Conservation (phyloP, 2,888 invertebrate genomes). For the Mythimna pallens region DNA sequence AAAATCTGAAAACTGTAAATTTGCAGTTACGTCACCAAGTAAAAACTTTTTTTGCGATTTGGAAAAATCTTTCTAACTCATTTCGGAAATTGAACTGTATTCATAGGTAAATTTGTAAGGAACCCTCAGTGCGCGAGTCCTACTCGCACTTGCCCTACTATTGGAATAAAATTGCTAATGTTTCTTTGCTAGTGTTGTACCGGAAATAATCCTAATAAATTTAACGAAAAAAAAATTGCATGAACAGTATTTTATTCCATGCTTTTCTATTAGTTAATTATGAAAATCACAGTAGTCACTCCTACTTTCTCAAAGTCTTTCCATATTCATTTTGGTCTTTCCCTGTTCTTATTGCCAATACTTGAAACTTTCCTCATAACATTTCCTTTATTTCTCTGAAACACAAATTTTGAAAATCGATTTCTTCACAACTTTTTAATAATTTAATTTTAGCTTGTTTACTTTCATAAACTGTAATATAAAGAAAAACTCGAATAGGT, state of each 20-base stretch:
- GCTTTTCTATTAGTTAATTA: background rate
- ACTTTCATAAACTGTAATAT: background rate
- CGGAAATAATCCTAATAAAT: background rate
- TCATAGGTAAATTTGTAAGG: no score
- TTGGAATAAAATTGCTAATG: background rate
- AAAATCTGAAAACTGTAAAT: no score
- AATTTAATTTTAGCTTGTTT: background rate
- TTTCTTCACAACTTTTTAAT: background rate
- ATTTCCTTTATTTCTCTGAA: background rate
- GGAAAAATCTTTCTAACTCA: no score
- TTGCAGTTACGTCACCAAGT: no score
- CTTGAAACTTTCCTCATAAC: background rate
- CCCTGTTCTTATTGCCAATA: background rate
- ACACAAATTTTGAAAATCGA: background rate
- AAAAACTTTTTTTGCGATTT: no score
- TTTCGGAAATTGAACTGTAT: no score
- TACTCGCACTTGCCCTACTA: background rate
- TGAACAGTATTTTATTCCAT: no score
- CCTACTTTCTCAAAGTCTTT: background rate
- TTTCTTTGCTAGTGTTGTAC: background rate
- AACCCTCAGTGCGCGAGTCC: no score
- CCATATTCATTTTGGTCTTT: background rate
- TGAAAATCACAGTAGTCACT: background rate
- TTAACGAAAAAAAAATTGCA: no score
- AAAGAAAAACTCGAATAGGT: constrained; percentile 4